Conservation (phyloP, 2,888 invertebrate species). For the Apamea anceps region DNA sequence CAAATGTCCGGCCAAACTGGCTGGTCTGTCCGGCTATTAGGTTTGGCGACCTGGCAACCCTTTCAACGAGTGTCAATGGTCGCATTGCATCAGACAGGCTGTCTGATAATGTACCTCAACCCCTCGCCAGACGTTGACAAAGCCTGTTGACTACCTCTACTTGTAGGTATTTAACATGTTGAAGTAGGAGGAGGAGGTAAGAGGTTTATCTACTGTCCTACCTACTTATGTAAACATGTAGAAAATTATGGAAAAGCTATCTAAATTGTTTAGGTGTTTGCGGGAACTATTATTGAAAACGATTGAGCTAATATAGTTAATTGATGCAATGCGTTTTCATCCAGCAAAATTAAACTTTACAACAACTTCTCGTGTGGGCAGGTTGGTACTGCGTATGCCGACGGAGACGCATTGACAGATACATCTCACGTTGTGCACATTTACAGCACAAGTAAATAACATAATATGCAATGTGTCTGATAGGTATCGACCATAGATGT, state of each 20-base stretch:
- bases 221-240: not conserved
- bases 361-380: not conserved
- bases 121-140: not conserved
- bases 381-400: not conserved
- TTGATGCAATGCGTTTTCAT: not conserved
- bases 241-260: not conserved
- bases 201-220: not conserved
- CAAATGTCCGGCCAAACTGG: no score
- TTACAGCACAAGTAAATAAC: not conserved
- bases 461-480: not conserved
- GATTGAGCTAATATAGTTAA: not conserved
- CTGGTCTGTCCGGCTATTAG: no score
- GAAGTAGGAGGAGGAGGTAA: not conserved
- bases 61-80: not conserved
- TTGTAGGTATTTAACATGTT: not conserved
- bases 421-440: slow-evolving; percentile 1
- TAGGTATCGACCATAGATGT: not conserved
- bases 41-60: no score
- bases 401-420: not conserved
- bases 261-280: not conserved
- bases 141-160: not conserved
- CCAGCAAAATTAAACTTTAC: not conserved
- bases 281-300: not conserved
- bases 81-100: not conserved
- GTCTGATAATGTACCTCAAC: not conserved